phyloP scores from a whole-genome alignment of 2,888 invertebrate species.

The Hemistola chrysoprasaria region DNA sequence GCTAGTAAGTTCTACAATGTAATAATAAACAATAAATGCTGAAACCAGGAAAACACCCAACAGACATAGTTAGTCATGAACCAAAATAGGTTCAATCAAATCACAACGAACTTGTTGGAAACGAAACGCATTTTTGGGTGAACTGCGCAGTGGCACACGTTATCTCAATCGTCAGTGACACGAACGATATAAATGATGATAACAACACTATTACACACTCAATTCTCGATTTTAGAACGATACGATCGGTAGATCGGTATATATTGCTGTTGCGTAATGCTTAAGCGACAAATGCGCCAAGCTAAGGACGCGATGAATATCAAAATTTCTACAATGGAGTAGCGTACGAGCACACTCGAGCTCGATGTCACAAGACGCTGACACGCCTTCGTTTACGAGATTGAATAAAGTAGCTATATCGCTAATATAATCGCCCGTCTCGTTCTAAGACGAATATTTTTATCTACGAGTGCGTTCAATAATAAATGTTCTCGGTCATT shows the following conservation, averaged over 20 bases:
- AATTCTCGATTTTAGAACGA: constrained; percentile 35
- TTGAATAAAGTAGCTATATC: constrained; percentile 27
- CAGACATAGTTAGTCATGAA: constrained; percentile 1
- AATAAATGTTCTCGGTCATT: constrained; percentile 6
- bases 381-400: constrained; percentile 37
- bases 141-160: constrained; percentile 68
- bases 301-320: constrained; percentile 36
- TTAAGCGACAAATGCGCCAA: constrained; percentile 12
- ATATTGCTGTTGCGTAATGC: constrained; percentile 39
- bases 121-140: constrained; percentile 46
- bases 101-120: constrained; percentile 42
- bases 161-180: constrained; percentile 64
- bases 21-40: constrained; percentile 12
- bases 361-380: constrained; percentile 41
- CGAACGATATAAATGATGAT: constrained; percentile 67
- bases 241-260: constrained; percentile 28
- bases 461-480: constrained; percentile 1
- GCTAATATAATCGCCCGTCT: constrained; percentile 25
- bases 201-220: constrained; percentile 51
- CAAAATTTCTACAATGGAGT: constrained; percentile 16
- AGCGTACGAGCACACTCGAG: constrained; percentile 29
- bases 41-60: constrained; percentile 17
- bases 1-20: not conserved
- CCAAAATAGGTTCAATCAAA: constrained; percentile 18
- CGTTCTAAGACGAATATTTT: constrained; percentile 25